Conservation (phyloP, 2,797 vertebrate species). For the Pitangus sulphuratus region DNA sequence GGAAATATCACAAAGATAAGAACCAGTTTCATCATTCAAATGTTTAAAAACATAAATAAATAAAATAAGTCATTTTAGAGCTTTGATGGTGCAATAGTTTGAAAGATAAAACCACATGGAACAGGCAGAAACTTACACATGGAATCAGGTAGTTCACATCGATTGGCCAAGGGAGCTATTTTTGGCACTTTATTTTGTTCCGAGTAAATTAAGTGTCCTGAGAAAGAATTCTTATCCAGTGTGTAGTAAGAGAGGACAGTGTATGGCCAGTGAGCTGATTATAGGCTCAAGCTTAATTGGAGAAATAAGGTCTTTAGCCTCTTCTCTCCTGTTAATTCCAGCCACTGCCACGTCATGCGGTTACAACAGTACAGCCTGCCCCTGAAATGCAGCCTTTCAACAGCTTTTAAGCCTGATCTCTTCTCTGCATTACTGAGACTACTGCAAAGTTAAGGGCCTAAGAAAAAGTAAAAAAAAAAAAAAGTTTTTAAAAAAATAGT, state of each 20-base stretch:
- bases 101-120: not conserved
- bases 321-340: not conserved
- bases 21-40: not conserved
- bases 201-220: not conserved
- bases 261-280: not conserved
- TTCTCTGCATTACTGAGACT: not conserved
- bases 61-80: not conserved
- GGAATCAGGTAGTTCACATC: not conserved
- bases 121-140: not conserved
- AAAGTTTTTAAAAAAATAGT: accelerated
- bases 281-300: not conserved
- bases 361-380: not conserved
- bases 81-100: not conserved
- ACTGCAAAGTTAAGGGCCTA: not conserved
- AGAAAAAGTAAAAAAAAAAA: not conserved
- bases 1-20: not conserved
- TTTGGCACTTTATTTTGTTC: not conserved
- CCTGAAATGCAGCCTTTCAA: not conserved
- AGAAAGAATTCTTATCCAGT: not conserved
- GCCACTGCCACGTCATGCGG: not conserved
- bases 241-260: not conserved
- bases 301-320: not conserved
- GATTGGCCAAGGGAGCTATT: not conserved
- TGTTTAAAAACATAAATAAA: not conserved
- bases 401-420: not conserved